These are phyloP conservation scores for Dasypus novemcinctus DNA, from an alignment of 2,113 vertebrate species.

Conservation along the genomic window DNA sequence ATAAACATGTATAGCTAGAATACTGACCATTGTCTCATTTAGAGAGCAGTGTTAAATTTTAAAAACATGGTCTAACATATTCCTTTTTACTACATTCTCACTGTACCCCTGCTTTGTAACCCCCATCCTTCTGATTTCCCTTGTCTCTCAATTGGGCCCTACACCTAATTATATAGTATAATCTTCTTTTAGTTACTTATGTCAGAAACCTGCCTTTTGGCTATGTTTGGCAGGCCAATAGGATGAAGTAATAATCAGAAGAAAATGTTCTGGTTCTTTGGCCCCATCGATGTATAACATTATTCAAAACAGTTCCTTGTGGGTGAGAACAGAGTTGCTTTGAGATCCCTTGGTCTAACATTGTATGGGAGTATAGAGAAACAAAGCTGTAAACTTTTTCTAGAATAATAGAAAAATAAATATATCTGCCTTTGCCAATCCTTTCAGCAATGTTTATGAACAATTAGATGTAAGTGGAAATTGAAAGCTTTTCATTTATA, in stretches of 20 bases:
- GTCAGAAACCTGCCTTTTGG: constrained; percentile 53
- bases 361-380: neutral
- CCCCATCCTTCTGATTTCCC: neutral
- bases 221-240: constrained; percentile 39
- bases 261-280: constrained; percentile 57
- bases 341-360: neutral
- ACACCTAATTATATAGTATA: neutral
- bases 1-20: neutral
- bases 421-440: constrained; percentile 17
- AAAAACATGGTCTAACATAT: neutral
- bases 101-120: too few species aligned
- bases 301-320: constrained; percentile 45
- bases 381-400: neutral
- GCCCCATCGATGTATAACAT: constrained; percentile 24
- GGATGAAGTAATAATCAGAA: constrained; percentile 60
- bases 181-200: neutral
- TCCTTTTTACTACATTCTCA: too few species aligned
- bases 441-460: constrained; percentile 57
- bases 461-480: constrained; percentile 55
- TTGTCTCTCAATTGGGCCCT: neutral
- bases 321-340: constrained; percentile 35
- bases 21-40: neutral
- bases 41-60: neutral
- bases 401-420: neutral
- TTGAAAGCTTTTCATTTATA: constrained; percentile 54